Evolutionary conservation across 2,113 vertebrate species (phyloP).

Genomic region (Eulacestoma nigropectus): DNA sequence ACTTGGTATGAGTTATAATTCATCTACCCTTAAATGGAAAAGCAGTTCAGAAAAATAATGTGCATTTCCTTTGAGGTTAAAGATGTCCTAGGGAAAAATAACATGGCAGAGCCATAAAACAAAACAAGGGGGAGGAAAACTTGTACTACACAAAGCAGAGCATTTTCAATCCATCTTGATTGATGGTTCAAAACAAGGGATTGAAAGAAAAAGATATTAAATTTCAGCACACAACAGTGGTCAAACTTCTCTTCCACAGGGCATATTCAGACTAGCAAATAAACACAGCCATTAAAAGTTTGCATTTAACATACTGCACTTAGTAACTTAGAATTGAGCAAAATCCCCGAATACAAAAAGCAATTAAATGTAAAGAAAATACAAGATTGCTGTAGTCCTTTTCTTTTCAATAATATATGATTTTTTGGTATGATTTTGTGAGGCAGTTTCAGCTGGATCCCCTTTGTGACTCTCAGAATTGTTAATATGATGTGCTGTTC

Average conservation of each 20-base stretch:
- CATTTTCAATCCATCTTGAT: neutral
- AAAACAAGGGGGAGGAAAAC: neutral
- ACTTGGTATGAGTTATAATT: neutral
- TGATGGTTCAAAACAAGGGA: neutral
- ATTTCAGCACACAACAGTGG: neutral
- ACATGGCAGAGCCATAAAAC: neutral
- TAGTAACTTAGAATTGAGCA: neutral
- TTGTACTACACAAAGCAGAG: neutral
- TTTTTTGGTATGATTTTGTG: neutral
- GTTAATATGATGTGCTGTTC: neutral
- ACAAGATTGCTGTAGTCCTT: neutral
- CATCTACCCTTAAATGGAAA: neutral
- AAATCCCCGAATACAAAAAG: neutral
- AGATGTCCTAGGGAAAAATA: neutral
- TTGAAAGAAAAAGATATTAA: neutral
- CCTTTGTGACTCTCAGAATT: neutral
- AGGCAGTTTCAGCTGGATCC: neutral
- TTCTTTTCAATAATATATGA: neutral
- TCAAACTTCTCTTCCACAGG: neutral
- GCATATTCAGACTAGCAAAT: neutral
- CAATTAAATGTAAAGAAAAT: neutral
- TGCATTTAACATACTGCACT: neutral
- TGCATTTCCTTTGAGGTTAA: neutral
- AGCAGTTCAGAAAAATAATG: neutral
- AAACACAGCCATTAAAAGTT: neutral